Conservation (phyloP, 2,797 vertebrate species). For the Pterois miles region DNA sequence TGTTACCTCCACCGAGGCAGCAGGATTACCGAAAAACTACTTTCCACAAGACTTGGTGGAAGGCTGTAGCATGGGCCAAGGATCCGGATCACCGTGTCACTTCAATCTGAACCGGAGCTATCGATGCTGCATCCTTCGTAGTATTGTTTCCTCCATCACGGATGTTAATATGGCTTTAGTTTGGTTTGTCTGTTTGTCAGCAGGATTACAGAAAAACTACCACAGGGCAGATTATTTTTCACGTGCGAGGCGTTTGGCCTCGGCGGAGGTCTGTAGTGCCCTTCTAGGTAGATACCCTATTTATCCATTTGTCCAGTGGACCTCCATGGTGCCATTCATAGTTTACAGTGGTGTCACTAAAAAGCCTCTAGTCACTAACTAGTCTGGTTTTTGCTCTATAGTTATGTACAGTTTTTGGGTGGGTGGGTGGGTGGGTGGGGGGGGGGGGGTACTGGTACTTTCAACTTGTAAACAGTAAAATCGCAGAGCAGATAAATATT, state of each 20-base stretch:
- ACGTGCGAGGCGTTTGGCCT: too few relatives aligned
- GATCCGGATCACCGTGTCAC: too few relatives aligned
- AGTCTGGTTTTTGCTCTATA: conserved; percentile 21
- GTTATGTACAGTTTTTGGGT: conserved; percentile 33
- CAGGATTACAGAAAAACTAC: background rate
- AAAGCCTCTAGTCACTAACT: conserved; percentile 21
- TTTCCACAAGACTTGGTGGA: too few relatives aligned
- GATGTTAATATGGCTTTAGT: background rate
- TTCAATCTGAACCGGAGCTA: background rate
- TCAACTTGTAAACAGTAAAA: conserved; percentile 14
- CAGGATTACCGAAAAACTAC: too few relatives aligned
- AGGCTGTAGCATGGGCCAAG: too few relatives aligned
- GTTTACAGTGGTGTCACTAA: conserved; percentile 15
- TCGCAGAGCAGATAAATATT: conserved; percentile 11
- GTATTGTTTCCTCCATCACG: background rate
- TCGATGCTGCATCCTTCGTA: background rate
- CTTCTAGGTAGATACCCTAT: background rate
- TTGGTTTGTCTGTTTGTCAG: background rate
- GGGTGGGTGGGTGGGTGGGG: background rate
- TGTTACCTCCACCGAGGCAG: too few relatives aligned
- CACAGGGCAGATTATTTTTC: too few relatives aligned
- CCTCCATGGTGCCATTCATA: background rate
- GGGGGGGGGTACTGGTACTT: background rate
- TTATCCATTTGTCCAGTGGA: background rate
- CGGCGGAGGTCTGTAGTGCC: fast-evolving